Evolutionary conservation across 2,797 vertebrate species (phyloP), one percentile per base, ranked within the genome.

Genomic region (Notolabrus celidotus): DNA sequence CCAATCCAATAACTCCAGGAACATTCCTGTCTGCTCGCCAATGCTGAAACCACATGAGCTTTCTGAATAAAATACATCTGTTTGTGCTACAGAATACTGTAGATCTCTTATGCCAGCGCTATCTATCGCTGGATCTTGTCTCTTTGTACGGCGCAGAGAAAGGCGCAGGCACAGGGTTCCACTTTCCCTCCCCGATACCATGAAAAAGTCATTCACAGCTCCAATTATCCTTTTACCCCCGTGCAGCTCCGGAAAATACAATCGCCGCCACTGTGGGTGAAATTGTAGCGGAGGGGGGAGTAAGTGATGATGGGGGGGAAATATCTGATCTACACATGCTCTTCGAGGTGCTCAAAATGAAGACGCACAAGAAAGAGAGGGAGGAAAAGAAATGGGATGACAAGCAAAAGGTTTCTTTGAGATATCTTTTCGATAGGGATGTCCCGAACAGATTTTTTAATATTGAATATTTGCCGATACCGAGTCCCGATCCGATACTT

Each of bases 171-270:
- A 45, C 81, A 16, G 76, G 80, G 63, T 77, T 79, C 72, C 79
- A 75, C 86, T 71, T 47, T 53, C 54, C 11, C 22, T 17, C 16
- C 76, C 82, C 6, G 59, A 75, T 84, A 73, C 82, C 59, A 58
- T 64, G 39, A 88, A 85, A 88, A 82, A 87, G 85, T 89, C 82
- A 80, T 85, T 71, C 74, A 71, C 57, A 34, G 86, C 72, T 83
- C 86, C 81, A 88, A 90, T 92, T 92, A 92, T 90, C 82, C 80
- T 81, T 46, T 89, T 77, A 75, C 84, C 68, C 65, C 73, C 22
- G 75, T 79, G 80, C 46, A 68, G 71, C 79, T 77, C 67, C 59
- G 31, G 59, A 82, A 71, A 82, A 80, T 70, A 88, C 71, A 90
- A 80, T 79, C 70, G 36, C 65, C 74, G 79, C 86, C 71, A 77